These are phyloP conservation scores for Esperia sulphurella DNA, from an alignment of 2,888 invertebrate species.

Conservation along the genomic window DNA sequence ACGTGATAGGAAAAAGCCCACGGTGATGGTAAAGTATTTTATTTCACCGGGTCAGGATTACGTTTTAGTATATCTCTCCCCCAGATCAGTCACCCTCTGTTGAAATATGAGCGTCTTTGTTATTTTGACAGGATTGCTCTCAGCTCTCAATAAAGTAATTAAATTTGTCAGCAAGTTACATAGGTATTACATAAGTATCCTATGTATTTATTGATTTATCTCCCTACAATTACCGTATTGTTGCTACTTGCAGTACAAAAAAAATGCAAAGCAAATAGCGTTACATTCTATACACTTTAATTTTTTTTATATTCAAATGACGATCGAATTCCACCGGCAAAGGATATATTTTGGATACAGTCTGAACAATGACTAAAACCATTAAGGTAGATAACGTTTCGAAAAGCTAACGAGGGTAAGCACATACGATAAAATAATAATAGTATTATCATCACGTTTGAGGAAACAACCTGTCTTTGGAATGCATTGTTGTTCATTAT, in stretches of 20 bases:
- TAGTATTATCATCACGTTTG: conserved; percentile 14
- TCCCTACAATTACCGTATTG: no score
- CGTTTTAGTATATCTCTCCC: conserved; percentile 6
- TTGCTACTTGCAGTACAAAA: no score
- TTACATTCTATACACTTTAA: no score
- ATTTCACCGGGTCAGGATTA: no score
- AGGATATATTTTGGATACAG: background rate
- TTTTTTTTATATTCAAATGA: no score
- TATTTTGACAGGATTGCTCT: conserved; percentile 8
- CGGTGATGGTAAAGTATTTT: no score
- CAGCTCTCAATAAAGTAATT: background rate
- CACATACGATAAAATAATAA: no score
- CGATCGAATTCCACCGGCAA: no score
- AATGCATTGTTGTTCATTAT: conserved; percentile 11
- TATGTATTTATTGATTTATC: no score
- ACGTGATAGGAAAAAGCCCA: no score
- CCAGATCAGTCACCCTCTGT: conserved; percentile 17
- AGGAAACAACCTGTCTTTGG: conserved; percentile 3
- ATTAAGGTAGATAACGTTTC: background rate
- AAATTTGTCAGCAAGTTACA: background rate
- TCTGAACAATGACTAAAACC: background rate
- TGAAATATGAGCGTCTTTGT: conserved; percentile 8
- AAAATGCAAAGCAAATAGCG: no score
- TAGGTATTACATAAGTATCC: background rate
- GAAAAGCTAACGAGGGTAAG: background rate